A percentile compares a stretch with the other conserved stretches of the same genome.
phyloP scores from a whole-genome alignment of 2,797 vertebrate species.

The Hipposideros larvatus region DNA sequence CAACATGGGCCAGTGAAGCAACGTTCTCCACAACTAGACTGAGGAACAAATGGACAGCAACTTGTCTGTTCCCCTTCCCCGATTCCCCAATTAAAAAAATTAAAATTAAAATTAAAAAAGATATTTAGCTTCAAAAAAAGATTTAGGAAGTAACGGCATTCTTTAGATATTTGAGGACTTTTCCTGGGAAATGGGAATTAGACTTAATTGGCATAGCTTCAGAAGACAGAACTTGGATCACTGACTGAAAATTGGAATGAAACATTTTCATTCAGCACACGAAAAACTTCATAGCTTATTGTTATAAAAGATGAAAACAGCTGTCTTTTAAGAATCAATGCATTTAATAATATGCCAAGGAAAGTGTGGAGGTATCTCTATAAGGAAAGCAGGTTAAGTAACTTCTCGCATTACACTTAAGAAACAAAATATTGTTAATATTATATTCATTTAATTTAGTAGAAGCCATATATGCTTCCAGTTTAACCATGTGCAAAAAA shows the following conservation, averaged over 20 bases:
- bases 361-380: background rate
- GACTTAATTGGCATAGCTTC: background rate
- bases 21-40: too few relatives aligned
- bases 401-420: background rate
- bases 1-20: too few relatives aligned
- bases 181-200: constrained; percentile 31
- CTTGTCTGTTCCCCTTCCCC: too few relatives aligned
- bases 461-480: background rate
- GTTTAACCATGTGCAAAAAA: background rate
- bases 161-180: background rate
- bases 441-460: background rate
- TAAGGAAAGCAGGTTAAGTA: background rate
- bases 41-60: too few relatives aligned
- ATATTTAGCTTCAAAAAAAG: background rate
- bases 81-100: too few relatives aligned
- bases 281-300: background rate
- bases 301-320: background rate
- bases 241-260: background rate
- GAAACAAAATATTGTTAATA: background rate
- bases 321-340: background rate
- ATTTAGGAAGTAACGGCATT: constrained; percentile 27
- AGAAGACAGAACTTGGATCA: background rate
- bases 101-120: background rate
- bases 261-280: background rate
- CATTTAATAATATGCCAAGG: constrained; percentile 6